A percentile compares a stretch with the other conserved stretches of the same genome.
Conservation (phyloP, 2,113 vertebrate genomes). For the Pimephales promelas region DNA sequence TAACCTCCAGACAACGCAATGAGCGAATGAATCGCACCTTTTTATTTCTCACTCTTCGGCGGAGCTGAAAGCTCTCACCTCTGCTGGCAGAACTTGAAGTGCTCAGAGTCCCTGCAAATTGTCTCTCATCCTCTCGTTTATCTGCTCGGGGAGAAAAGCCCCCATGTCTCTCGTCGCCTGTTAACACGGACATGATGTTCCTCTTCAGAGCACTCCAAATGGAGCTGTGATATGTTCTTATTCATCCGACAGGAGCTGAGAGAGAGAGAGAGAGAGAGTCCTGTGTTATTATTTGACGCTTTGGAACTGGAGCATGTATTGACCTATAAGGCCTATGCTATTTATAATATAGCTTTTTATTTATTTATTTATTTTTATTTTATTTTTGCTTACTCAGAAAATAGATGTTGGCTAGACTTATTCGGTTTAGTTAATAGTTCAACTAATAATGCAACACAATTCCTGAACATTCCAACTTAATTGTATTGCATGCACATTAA, state of each 20-base stretch:
- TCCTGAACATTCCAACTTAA: not conserved
- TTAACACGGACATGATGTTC: constrained; percentile 36
- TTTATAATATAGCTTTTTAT: not conserved
- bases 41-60: constrained; percentile 28
- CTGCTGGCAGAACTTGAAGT: constrained; percentile 32
- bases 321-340: not conserved
- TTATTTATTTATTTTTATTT: not conserved
- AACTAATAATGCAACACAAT: not conserved
- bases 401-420: not conserved
- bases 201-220: constrained; percentile 33
- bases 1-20: constrained; percentile 39
- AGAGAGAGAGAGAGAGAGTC: not conserved
- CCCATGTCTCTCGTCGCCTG: constrained; percentile 13
- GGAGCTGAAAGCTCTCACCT: constrained; percentile 14
- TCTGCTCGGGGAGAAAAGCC: constrained; percentile 40
- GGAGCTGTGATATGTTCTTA: constrained; percentile 15
- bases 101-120: constrained; percentile 33
- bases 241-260: not conserved
- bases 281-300: not conserved
- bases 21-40: constrained; percentile 36
- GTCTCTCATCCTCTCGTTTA: constrained; percentile 24
- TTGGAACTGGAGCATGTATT: not conserved
- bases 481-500: not conserved
- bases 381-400: not conserved
- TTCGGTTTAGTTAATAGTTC: not conserved